Evolutionary conservation across 2,888 invertebrate genomes (phyloP), one percentile per base, ranked within the genome.

Genomic region (Drosophila maculinotata): DNA sequence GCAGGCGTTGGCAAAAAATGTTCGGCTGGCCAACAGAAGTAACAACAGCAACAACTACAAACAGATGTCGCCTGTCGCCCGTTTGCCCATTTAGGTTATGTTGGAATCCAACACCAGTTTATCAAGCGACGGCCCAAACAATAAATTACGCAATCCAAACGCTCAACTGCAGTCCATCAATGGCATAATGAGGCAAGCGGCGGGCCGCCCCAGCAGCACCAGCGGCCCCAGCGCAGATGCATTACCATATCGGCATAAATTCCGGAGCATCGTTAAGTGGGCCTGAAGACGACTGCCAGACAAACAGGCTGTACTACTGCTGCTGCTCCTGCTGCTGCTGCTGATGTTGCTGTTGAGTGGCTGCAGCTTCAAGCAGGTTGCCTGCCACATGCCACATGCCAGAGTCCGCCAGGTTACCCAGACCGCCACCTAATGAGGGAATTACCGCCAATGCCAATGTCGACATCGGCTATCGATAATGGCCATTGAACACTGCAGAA

Each of bases 121-220:
- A 84, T 86, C 83, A 87, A 83, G 79, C 77, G 81, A 67, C 60
- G 67, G 87, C 79, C 75, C 85, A 82, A 89, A 87, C 90, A 85
- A 90, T 90, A 90, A 90, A 90, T 90, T 90, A 90, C 90, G 88
- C 89, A 90, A 90, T 90, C 89, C 87, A 80, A 84, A 79, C 76
- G 88, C 89, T 87, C 89, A 83, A 80, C 89, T 86, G 89, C 83
- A 89, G 87, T 89, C 87, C 87, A 87, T 87, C 87, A 87, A 87
- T 86, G 87, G 85, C 82, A 84, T 88, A 78, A 83, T 87, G 83
- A 83, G 83, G 83, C 79, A 76, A 81, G 63, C 76, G 62, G 54
- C 62, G 56, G 54, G 65, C 69, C 64, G 69, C 69, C 69, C 69
- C 73, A 72, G 47, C 69, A 69, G 41, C 59, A 51, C 20, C 69